Evolutionary conservation across 1,140 invertebrate species (phyloP).

Genomic region (Trachelipus rathkii): DNA sequence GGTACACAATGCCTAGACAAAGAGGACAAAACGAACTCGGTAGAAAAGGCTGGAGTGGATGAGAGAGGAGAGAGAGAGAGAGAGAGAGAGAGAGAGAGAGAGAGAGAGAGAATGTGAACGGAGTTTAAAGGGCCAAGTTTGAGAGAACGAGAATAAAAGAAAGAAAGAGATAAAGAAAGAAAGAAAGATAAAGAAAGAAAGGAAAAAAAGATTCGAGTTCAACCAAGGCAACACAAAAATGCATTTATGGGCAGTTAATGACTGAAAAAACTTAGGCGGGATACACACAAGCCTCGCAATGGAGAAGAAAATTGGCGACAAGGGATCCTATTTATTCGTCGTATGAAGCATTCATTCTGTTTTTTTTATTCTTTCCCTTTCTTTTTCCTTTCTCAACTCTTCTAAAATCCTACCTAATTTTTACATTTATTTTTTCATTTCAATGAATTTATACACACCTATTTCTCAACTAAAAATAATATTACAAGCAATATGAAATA

Average conservation of each 20-base stretch:
- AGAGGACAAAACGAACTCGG: background rate
- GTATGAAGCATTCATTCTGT: too few species aligned
- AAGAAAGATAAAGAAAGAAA: background rate
- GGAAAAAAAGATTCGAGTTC: background rate
- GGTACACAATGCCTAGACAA: background rate
- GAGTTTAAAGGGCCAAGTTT: background rate
- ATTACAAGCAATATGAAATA: too few species aligned
- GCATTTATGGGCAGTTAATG: slow-evolving; percentile 12
- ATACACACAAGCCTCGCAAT: background rate
- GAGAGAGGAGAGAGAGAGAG: too few species aligned
- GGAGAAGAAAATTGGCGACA: background rate
- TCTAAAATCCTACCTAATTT: too few species aligned
- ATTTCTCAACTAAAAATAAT: too few species aligned
- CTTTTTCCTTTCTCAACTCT: too few species aligned
- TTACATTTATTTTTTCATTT: too few species aligned
- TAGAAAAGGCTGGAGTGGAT: too few species aligned
- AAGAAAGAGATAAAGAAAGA: background rate
- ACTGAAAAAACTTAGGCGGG: background rate
- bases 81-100: too few species aligned
- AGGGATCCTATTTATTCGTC: background rate
- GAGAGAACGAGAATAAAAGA: background rate
- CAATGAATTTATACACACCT: too few species aligned
- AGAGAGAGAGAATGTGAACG: too few species aligned
- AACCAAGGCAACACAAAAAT: background rate
- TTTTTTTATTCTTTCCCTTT: too few species aligned